A percentile compares a stretch with the other conserved stretches of the same genome.
Conservation (phyloP, 1,140 invertebrate genomes). For the Nasonia vitripennis region DNA sequence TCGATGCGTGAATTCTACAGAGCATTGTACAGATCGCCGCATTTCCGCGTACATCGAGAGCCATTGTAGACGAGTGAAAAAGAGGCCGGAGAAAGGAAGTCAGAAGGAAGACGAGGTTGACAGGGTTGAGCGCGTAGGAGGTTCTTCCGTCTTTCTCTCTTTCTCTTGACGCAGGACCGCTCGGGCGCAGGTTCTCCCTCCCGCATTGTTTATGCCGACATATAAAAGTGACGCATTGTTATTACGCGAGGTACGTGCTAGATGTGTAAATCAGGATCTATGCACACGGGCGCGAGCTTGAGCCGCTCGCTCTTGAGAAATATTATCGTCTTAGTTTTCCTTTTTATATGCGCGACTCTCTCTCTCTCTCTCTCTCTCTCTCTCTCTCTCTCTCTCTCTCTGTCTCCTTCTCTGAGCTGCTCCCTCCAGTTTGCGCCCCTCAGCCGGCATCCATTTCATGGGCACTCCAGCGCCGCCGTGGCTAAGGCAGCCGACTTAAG, state of each 20-base stretch:
- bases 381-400: not conserved
- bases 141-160: constrained; percentile 27
- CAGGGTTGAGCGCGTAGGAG: constrained; percentile 58
- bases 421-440: constrained; percentile 20
- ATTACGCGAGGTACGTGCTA: constrained; percentile 65
- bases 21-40: not conserved
- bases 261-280: constrained; percentile 70
- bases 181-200: not conserved
- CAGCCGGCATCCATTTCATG: constrained; percentile 58
- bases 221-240: constrained; percentile 69
- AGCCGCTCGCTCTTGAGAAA: constrained; percentile 61
- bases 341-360: constrained; percentile 50
- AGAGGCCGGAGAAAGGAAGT: not conserved
- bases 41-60: not conserved
- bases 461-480: constrained; percentile 59
- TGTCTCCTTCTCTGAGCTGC: not conserved
- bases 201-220: constrained; percentile 66
- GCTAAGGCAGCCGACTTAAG: constrained; percentile 62
- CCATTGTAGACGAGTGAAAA: not conserved
- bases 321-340: constrained; percentile 66
- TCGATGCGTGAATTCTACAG: too few relatives aligned
- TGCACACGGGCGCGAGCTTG: constrained; percentile 53
- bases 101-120: not conserved
- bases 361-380: not conserved
- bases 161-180: constrained; percentile 1